These are phyloP conservation scores for Opisthograptis luteolata DNA, from an alignment of 2,888 invertebrate species.

Conservation along the genomic window DNA sequence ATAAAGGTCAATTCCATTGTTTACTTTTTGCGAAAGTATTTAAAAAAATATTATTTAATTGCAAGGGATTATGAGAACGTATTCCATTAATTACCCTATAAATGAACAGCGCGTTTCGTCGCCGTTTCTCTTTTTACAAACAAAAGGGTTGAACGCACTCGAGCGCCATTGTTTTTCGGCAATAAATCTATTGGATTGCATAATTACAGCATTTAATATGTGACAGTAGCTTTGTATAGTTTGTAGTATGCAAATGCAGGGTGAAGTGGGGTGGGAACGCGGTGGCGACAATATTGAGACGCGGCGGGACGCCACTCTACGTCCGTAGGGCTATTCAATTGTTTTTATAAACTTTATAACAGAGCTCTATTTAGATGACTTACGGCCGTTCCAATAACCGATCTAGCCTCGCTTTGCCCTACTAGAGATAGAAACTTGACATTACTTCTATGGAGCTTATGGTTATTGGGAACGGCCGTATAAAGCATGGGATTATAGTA, in stretches of 20 bases:
- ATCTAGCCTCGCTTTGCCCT: too few relatives aligned
- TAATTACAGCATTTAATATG: constrained; percentile 80
- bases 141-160: constrained; percentile 70
- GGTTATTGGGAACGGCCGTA: too few relatives aligned
- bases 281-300: constrained; percentile 63
- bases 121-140: constrained; percentile 53
- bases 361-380: too few relatives aligned
- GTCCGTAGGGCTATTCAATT: constrained; percentile 23
- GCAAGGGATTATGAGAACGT: constrained; percentile 75
- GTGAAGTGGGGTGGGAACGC: constrained; percentile 76
- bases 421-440: too few relatives aligned
- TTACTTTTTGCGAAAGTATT: constrained; percentile 52
- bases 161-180: constrained; percentile 72
- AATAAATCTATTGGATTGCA: constrained; percentile 78
- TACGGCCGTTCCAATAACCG: too few relatives aligned
- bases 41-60: constrained; percentile 66
- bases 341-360: constrained; percentile 25
- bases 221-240: constrained; percentile 81
- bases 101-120: constrained; percentile 72
- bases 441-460: too few relatives aligned
- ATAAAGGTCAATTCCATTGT: constrained; percentile 59
- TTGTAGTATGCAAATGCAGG: constrained; percentile 78
- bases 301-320: constrained; percentile 68
- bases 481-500: too few relatives aligned
- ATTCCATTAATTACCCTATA: constrained; percentile 77